These are phyloP conservation scores for Archips crataeganus DNA, from an alignment of 2,888 invertebrate genomes.

Conservation along the genomic window DNA sequence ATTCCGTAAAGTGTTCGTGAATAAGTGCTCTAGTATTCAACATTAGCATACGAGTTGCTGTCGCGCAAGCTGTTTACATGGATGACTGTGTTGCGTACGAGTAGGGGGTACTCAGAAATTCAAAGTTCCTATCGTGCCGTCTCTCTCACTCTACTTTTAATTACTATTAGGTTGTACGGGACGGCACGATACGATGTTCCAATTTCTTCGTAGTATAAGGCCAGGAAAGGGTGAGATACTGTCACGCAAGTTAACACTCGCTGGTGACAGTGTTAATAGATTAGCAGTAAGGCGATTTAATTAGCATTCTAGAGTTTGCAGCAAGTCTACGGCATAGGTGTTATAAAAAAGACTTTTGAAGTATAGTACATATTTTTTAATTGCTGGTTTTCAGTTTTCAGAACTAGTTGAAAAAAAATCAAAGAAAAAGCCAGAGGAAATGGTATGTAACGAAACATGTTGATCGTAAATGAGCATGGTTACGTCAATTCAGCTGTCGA, in stretches of 20 bases:
- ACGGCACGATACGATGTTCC: no score
- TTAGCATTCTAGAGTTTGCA: not conserved
- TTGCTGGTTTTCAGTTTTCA: no score
- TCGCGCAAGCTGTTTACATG: slow-evolving; percentile 26
- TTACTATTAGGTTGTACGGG: no score
- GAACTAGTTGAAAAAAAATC: no score
- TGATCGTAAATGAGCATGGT: no score
- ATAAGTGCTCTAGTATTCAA: slow-evolving; percentile 14
- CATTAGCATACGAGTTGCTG: slow-evolving; percentile 32
- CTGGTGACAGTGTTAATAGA: not conserved
- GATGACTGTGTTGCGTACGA: slow-evolving; percentile 21
- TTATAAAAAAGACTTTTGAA: not conserved
- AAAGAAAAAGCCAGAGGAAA: no score
- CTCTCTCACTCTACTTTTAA: no score
- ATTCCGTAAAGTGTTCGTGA: slow-evolving; percentile 17
- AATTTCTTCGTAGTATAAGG: no score
- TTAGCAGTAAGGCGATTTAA: not conserved
- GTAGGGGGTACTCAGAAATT: not conserved
- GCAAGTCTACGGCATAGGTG: not conserved
- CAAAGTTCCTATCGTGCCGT: no score
- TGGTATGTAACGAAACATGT: no score
- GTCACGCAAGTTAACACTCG: slow-evolving; percentile 30
- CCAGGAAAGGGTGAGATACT: slow-evolving; percentile 3
- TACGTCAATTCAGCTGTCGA: no score
- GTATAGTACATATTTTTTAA: no score